Conservation (phyloP, 2,113 vertebrate species). For the Notarius quadriscutis region DNA sequence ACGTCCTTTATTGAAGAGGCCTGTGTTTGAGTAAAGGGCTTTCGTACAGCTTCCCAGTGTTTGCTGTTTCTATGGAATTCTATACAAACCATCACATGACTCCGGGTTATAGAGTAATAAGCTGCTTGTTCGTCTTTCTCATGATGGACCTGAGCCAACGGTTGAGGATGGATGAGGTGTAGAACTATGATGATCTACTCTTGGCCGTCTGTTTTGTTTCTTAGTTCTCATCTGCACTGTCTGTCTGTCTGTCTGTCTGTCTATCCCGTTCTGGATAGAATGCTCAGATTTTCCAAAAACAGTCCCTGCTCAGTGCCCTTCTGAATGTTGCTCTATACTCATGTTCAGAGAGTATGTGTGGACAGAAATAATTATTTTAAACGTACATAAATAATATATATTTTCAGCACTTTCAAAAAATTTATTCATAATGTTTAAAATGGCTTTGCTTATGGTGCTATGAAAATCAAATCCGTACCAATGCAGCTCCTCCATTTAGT, state of each 20-base stretch:
- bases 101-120: slow-evolving; percentile 18
- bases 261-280: neutral
- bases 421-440: neutral
- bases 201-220: neutral
- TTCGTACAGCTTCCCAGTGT: slow-evolving; percentile 6
- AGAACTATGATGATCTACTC: neutral
- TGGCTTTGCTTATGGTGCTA: neutral
- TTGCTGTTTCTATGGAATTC: slow-evolving; percentile 46
- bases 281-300: slow-evolving; percentile 44
- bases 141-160: neutral
- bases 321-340: slow-evolving; percentile 13
- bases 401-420: neutral
- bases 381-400: neutral
- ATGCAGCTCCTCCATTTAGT: neutral
- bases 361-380: neutral
- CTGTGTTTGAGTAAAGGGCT: slow-evolving; percentile 50
- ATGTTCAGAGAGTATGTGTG: neutral
- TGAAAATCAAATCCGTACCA: neutral
- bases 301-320: neutral
- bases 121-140: neutral
- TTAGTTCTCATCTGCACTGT: neutral
- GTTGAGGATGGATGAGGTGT: neutral
- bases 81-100: slow-evolving; percentile 28
- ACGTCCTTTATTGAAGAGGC: slow-evolving; percentile 47
- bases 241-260: neutral